Percentiles rank a stretch among this genome's conserved stretches.
phyloP scores from a whole-genome alignment of 92 coral and sea anemone genomes.

The Bergia puertoricense region DNA sequence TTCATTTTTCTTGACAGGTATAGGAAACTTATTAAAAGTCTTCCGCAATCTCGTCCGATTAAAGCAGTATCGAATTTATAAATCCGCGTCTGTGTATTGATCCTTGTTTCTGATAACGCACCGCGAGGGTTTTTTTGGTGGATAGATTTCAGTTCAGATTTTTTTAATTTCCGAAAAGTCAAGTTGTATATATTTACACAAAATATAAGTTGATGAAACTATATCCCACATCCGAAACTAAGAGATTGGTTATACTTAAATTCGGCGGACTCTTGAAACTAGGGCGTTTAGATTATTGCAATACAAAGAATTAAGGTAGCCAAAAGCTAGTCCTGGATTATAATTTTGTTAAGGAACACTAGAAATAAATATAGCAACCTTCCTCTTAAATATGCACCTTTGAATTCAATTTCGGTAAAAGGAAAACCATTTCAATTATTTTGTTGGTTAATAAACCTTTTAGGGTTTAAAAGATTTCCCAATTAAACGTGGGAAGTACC shows the following conservation, averaged over 20 bases:
- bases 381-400: background rate
- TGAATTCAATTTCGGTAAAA: background rate
- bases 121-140: slow-evolving; percentile 6
- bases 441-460: background rate
- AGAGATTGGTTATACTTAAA: background rate
- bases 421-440: background rate
- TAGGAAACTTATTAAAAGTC: slow-evolving; percentile 17
- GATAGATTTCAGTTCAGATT: slow-evolving; percentile 9
- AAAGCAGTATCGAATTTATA: slow-evolving; percentile 40
- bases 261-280: background rate
- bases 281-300: background rate
- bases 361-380: background rate
- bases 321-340: background rate
- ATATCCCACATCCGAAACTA: background rate
- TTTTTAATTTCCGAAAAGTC: slow-evolving; percentile 17
- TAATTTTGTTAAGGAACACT: background rate
- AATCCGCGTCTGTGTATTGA: background rate
- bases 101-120: slow-evolving; percentile 3
- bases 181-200: slow-evolving; percentile 1
- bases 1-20: slow-evolving; percentile 20
- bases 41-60: slow-evolving; percentile 14
- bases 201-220: background rate
- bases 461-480: background rate
- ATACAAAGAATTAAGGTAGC: background rate
- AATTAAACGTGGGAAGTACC: background rate